Evolutionary conservation across 2,797 vertebrate genomes (phyloP).

Genomic region (Phataginus tetradactyla): DNA sequence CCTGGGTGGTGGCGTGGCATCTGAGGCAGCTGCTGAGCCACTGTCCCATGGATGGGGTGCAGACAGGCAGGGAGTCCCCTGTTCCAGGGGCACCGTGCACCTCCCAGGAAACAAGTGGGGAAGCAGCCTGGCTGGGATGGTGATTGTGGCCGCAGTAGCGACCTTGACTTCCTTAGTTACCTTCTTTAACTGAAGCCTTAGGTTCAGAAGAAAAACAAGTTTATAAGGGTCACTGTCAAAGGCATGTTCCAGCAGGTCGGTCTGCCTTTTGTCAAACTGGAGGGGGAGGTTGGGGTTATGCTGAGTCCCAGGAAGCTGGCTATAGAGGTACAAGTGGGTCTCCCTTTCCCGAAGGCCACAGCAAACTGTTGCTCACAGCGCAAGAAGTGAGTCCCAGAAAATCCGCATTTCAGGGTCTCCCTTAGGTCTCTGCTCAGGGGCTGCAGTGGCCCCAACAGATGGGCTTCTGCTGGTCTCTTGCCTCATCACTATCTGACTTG

Average conservation of each 20-base stretch:
- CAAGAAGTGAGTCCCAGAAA: not conserved
- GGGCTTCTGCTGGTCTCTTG: not conserved
- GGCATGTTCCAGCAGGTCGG: too few species aligned
- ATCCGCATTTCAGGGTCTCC: not conserved
- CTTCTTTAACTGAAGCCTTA: not conserved
- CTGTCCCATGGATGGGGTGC: too few species aligned
- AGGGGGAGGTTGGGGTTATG: not conserved
- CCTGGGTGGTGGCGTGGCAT: not conserved
- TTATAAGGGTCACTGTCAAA: not conserved
- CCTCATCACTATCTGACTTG: not conserved
- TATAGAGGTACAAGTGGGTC: not conserved
- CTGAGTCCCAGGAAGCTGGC: not conserved
- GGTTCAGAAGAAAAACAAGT: not conserved
- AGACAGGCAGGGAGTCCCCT: too few species aligned
- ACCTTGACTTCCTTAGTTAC: not conserved
- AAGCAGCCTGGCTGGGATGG: not conserved
- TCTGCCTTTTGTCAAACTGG: not conserved
- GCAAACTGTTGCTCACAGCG: not conserved
- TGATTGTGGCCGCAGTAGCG: not conserved
- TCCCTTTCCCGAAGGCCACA: not conserved
- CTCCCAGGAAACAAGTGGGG: fast-evolving
- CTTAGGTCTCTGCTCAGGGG: not conserved
- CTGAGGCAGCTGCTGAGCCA: too few species aligned
- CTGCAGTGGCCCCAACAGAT: constrained; percentile 63
- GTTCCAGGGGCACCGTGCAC: fast-evolving